Evolutionary conservation across 2,113 vertebrate genomes (phyloP), one percentile per base, ranked within the genome.

Genomic region (Oncorhynchus tshawytscha): DNA sequence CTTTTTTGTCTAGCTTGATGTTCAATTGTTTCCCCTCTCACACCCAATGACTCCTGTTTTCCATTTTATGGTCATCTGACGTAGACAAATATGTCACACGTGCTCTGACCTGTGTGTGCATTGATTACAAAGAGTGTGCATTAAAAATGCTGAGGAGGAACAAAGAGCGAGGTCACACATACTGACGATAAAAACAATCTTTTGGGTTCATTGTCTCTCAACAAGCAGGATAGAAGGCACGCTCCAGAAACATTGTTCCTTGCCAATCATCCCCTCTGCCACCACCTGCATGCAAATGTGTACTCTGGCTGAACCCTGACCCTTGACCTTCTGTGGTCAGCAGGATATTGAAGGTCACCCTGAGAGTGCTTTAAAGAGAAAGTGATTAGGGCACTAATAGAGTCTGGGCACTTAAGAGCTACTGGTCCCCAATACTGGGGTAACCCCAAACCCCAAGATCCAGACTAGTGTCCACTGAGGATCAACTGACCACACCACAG

Each of bases 201-300:
- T 6, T 62, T 62, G 25, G 77, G 29, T 3, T 6, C 59, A 29
- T 60, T 48, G 64, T 25, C 70, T 54, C 20, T 70, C 27, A n/a
- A 60, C 7, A 71, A 62, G 54, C 15, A 76, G 16, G 73, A 67
- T 20, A 54, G 64, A 48, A 16, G 29, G 68, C 60, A 20, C 18
- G 45, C 48, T 34, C 12, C 54, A 54, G 76, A 71, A 3, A 74
- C 25, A 60, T 82, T 1, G 49, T 70, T 71, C 12, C 39, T 62
- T 48, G 31, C 73, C 20, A 64, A 6, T 67, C 48, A 54, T 73
- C 71, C 84, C 34, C 39, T 54, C 22, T 22, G 5, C 31, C 29
- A 64, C 57, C 71, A 88, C 82, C 88, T 89, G 77, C 94, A 89
- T 91, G 85, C 76, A 86, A 88, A 89, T 86, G 74, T 87, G 88